These are phyloP conservation scores for Vireo altiloquus DNA, from an alignment of 2,113 vertebrate genomes.

Conservation along the genomic window DNA sequence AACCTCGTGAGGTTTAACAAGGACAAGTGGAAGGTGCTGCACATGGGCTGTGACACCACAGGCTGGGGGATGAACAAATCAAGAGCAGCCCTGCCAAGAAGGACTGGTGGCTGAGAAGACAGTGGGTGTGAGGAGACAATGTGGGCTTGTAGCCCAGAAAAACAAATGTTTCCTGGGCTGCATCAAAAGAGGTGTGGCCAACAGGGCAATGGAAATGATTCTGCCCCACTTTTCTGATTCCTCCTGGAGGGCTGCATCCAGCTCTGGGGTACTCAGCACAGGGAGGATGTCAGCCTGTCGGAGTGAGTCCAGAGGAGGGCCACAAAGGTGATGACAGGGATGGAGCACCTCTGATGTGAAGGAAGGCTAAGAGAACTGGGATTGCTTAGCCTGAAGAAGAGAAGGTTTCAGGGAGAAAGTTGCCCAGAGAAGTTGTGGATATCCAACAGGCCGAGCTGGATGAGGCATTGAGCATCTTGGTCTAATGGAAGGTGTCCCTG, in stretches of 20 bases:
- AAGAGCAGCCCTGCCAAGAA: neutral
- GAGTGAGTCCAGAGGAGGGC: neutral
- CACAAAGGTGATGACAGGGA: accelerated
- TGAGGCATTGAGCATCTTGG: neutral
- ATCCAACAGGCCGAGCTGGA: neutral
- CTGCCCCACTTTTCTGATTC: neutral
- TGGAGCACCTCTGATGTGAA: too few species aligned
- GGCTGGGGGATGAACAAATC: accelerated
- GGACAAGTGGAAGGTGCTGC: neutral
- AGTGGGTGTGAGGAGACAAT: accelerated
- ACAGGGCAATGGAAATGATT: neutral
- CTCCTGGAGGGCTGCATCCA: neutral
- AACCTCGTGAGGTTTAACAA: neutral
- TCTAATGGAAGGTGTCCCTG: neutral
- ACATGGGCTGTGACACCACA: neutral
- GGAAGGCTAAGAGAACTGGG: neutral
- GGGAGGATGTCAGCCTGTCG: accelerated
- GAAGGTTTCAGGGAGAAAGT: too few species aligned
- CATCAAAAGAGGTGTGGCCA: neutral
- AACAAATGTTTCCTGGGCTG: neutral
- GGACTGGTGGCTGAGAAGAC: neutral
- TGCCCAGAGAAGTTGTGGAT: neutral
- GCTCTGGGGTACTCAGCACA: neutral
- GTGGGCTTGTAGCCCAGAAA: neutral
- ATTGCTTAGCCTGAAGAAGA: neutral